Conservation (phyloP, 2,888 invertebrate species). For the Blastobasis adustella region DNA sequence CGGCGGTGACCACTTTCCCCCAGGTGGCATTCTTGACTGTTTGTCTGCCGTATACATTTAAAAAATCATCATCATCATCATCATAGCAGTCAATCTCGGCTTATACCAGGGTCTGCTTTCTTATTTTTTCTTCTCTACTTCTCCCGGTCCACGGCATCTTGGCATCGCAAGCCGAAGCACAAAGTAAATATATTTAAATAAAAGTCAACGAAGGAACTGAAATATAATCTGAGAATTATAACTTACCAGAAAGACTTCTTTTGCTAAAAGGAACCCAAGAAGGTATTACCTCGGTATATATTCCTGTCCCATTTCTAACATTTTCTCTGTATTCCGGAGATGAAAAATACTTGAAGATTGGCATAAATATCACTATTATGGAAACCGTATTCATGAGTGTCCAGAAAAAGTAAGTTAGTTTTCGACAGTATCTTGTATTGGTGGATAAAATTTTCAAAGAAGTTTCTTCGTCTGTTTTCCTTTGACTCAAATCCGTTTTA, state of each 20-base stretch:
- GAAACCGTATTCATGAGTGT: conserved; percentile 52
- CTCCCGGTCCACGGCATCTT: no score
- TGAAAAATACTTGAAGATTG: conserved; percentile 39
- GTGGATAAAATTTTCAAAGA: conserved; percentile 29
- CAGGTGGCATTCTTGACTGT: no score
- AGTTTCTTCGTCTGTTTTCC: conserved; percentile 22
- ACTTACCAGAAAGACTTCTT: conserved; percentile 18
- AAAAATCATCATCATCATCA: no score
- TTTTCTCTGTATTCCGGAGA: conserved; percentile 38
- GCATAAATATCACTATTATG: conserved; percentile 42
- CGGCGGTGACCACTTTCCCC: no score
- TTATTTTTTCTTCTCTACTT: no score
- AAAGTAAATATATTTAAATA: no score
- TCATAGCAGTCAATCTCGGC: no score
- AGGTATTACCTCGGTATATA: conserved; percentile 49
- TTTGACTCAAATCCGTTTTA: conserved; percentile 37
- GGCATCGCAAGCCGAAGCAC: no score
- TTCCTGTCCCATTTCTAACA: conserved; percentile 39
- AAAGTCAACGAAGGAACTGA: no score
- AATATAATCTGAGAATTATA: neutral
- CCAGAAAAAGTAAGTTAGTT: conserved; percentile 51
- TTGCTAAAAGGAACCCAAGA: conserved; percentile 64
- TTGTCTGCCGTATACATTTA: no score
- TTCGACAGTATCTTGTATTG: conserved; percentile 48
- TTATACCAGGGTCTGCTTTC: no score